These are phyloP conservation scores for Sinocyclocheilus grahami DNA, from an alignment of 2,113 vertebrate genomes.

Conservation along the genomic window DNA sequence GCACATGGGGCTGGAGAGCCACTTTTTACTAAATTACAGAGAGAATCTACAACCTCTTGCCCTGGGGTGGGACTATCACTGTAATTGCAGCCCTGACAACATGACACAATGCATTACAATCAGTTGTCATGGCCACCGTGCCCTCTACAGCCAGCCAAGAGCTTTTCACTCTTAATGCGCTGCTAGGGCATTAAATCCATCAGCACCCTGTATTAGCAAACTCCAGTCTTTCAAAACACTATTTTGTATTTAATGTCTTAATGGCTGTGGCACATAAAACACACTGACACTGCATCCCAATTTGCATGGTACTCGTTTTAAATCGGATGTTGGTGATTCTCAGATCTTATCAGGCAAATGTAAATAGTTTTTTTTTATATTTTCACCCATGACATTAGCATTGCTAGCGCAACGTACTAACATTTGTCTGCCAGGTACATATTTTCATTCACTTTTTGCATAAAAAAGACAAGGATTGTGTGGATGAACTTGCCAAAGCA, in stretches of 20 bases:
- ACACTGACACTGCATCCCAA: not conserved
- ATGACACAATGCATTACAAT: slow-evolving; percentile 56
- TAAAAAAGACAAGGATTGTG: no score
- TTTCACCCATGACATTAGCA: not conserved
- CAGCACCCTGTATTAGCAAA: slow-evolving; percentile 30
- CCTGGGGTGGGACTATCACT: slow-evolving; percentile 27
- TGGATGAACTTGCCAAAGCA: no score
- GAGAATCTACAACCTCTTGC: slow-evolving; percentile 38
- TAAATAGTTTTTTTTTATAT: not conserved
- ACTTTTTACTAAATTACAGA: slow-evolving; percentile 46
- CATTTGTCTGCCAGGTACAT: not conserved
- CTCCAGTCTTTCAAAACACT: slow-evolving; percentile 24
- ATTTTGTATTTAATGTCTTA: slow-evolving; percentile 15
- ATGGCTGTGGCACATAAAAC: not conserved
- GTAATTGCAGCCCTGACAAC: slow-evolving; percentile 56
- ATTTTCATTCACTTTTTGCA: no score
- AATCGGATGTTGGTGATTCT: not conserved
- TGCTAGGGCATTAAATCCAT: slow-evolving; percentile 44
- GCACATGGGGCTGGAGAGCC: slow-evolving; percentile 30
- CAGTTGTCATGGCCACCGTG: slow-evolving; percentile 33
- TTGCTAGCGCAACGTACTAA: not conserved
- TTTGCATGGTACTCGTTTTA: not conserved
- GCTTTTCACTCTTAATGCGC: slow-evolving; percentile 39
- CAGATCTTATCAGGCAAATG: not conserved
- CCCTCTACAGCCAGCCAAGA: slow-evolving; percentile 22